Base-by-base conservation (phyloP, 2,888 invertebrate genomes). In the Tanytarsus gracilentus region DNA sequence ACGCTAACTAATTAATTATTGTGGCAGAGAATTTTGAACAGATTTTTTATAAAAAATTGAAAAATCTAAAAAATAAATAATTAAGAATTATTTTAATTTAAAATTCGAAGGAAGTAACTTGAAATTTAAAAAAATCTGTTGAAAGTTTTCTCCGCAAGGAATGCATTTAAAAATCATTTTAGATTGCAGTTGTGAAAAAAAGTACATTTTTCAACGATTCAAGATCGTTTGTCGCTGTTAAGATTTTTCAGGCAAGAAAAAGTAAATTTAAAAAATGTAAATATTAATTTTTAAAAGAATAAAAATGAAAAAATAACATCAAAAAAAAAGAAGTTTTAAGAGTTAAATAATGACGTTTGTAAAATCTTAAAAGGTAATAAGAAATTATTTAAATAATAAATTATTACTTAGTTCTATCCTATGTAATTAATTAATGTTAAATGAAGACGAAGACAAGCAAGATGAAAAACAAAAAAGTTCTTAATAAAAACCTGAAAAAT, bases 321-420 rank as follows among this genome's bases (percentile, higher is more conserved):
- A 23, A 5, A 7, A 23, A 33, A 26, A 50, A 30, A 21, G 21
- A 30, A 53, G 25, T 18, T 18, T 23, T 29, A 21, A 16, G 21
- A 55, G 14, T 40, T 55, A 40, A 55, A 25, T 25, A 55, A 55
- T 27, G 25, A 39, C 39, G 26, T 27, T 44, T 44, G 44, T 44
- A 56, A 26, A 56, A 44, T 21, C 40, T 40, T 56, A 44, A 44
- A 51, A n/a, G n/a, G n/a, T n/a, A n/a, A n/a, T n/a, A n/a, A n/a
- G n/a, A n/a, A 51, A 29, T 18, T 51, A 51, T 29, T 51, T 51
- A 51, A 48, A 29, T 51, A 27, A 16, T 27, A 51, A 51, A 51
- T 51, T 29, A 51, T 27, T 29, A 27, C 27, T 18, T 29, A 51
- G 51, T 51, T 29, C 27, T 51, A 14, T 14, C 16, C 3, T 14